Conservation (phyloP, 2,888 invertebrate genomes). For the Sarcophaga rosellei region DNA sequence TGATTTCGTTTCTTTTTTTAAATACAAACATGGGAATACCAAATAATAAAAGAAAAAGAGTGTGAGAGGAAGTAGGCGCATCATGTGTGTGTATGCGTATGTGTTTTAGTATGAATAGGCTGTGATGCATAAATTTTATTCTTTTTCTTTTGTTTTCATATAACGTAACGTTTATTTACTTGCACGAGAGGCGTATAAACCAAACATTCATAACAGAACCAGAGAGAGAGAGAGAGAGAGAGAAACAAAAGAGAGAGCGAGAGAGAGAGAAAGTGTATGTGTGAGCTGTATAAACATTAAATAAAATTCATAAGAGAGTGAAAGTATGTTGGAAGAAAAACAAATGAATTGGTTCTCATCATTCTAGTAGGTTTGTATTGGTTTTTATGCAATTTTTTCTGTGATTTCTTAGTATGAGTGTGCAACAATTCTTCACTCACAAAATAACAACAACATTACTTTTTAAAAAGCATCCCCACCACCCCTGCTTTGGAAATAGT, state of each 20-base stretch:
- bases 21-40: background rate
- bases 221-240: conserved; percentile 52
- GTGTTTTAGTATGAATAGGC: too few relatives aligned
- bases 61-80: too few relatives aligned
- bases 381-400: conserved; percentile 5
- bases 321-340: background rate
- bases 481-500: too few relatives aligned
- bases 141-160: background rate
- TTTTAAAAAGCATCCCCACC: too few relatives aligned
- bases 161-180: background rate
- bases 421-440: too few relatives aligned
- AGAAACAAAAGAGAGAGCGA: conserved; percentile 29
- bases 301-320: conserved; percentile 41
- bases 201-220: too few relatives aligned
- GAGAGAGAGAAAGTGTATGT: background rate
- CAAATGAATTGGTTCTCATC: too few relatives aligned
- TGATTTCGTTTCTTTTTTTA: background rate
- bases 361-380: conserved; percentile 19
- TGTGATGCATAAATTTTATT: background rate
- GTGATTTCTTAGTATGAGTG: too few relatives aligned
- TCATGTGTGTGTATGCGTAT: background rate
- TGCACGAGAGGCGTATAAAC: too few relatives aligned
- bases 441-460: too few relatives aligned
- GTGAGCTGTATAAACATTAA: conserved; percentile 33
- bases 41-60: too few relatives aligned